These are phyloP conservation scores for Sterrhoptilus dennistouni DNA, from an alignment of 2,113 vertebrate species.

Conservation along the genomic window DNA sequence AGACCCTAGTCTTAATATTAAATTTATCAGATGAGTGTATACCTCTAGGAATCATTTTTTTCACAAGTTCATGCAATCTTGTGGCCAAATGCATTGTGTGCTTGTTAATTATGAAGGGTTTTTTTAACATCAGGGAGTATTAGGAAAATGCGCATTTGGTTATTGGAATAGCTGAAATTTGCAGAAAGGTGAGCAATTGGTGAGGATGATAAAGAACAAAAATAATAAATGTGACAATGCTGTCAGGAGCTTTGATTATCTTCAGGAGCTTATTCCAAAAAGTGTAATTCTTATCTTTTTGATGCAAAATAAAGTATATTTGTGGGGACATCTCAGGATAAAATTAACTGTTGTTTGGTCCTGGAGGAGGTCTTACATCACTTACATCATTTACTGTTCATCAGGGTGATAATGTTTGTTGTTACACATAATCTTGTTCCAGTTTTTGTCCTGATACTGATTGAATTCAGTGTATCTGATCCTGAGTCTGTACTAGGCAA, in stretches of 20 bases:
- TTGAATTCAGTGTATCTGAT: neutral
- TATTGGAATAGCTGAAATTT: neutral
- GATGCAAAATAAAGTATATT: neutral
- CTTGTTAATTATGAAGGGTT: neutral
- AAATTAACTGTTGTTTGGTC: neutral
- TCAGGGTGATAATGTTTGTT: neutral
- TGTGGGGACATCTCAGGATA: neutral
- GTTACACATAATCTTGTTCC: neutral
- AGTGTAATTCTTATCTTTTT: neutral
- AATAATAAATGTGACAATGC: neutral
- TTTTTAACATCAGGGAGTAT: neutral
- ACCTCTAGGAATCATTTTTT: neutral
- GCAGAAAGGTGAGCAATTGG: neutral
- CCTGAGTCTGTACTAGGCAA: neutral
- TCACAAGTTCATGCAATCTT: neutral
- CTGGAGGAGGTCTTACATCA: neutral
- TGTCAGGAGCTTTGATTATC: neutral
- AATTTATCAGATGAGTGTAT: neutral
- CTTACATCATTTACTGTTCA: neutral
- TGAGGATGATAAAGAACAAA: neutral
- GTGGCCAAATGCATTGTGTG: neutral
- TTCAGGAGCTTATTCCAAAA: neutral
- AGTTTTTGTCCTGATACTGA: neutral
- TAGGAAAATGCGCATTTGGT: neutral
- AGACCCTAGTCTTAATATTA: neutral